These are phyloP conservation scores for Huso huso DNA, from an alignment of 2,797 vertebrate species.

Conservation along the genomic window DNA sequence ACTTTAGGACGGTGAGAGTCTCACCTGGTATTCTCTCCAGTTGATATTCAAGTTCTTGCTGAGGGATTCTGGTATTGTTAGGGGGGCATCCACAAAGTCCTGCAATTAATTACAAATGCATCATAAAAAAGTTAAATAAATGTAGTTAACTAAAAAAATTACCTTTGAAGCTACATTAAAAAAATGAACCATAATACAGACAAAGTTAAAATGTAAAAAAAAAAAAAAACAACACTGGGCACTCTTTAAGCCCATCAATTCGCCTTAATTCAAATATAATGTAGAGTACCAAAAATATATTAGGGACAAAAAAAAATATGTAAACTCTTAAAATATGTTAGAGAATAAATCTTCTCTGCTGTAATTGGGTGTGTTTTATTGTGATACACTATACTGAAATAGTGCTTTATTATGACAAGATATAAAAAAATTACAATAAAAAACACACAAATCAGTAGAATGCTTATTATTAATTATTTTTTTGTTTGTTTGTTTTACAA, in stretches of 20 bases:
- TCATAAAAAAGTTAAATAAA: not conserved
- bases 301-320: no score
- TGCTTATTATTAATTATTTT: not conserved
- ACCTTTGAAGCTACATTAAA: not conserved
- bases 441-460: not conserved
- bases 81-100: slow-evolving; percentile 92
- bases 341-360: no score
- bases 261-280: no score
- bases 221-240: no score
- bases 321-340: no score
- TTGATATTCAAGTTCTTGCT: slow-evolving; percentile 84
- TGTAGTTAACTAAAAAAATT: not conserved
- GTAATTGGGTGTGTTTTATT: no score
- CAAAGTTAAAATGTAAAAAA: no score
- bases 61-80: slow-evolving; percentile 83
- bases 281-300: no score
- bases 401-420: not conserved
- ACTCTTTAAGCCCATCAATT: no score
- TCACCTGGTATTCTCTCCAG: slow-evolving; percentile 94
- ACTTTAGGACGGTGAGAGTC: slow-evolving; percentile 17
- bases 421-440: not conserved
- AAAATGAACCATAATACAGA: not conserved
- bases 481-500: not conserved
- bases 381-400: not conserved
- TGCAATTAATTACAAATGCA: slow-evolving; percentile 36